Evolutionary conservation across 2,888 invertebrate species (phyloP).

Genomic region (Mylabris sibirica): DNA sequence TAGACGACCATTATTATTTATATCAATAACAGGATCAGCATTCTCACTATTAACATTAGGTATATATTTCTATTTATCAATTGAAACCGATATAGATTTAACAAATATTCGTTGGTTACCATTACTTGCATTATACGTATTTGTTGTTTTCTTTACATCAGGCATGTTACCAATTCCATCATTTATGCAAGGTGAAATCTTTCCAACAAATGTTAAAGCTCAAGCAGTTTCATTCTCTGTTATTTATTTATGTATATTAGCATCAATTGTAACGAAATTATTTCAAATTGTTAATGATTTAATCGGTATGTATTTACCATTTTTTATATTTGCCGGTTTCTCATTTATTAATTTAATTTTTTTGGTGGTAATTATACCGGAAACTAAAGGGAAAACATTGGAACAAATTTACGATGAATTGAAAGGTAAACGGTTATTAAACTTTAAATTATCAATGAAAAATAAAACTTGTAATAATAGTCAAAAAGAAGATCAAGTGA

Average conservation of each 20-base stretch:
- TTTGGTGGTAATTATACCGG: conserved; percentile 54
- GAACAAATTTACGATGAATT: conserved; percentile 53
- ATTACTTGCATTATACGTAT: not conserved
- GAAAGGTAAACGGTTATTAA: conserved; percentile 43
- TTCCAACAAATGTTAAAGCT: conserved; percentile 63
- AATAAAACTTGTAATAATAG: not conserved
- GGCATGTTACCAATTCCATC: conserved; percentile 58
- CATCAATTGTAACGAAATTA: conserved; percentile 57
- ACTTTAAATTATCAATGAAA: not conserved
- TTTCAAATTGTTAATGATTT: conserved; percentile 51
- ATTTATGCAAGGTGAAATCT: conserved; percentile 60
- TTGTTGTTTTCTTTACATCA: conserved; percentile 57
- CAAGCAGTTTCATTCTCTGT: conserved; percentile 62
- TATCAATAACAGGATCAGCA: conserved; percentile 5
- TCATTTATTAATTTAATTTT: conserved; percentile 51
- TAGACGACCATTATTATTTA: conserved; percentile 58
- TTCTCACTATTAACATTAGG: not conserved
- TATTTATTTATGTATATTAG: conserved; percentile 57
- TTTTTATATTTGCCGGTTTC: conserved; percentile 54
- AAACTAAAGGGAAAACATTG: conserved; percentile 59
- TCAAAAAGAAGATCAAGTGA: no score
- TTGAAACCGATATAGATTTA: not conserved
- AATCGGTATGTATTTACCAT: conserved; percentile 54
- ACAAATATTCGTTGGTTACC: conserved; percentile 2
- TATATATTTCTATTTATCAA: not conserved